Evolutionary conservation across 2,888 invertebrate genomes (phyloP).

Genomic region (Eustalomyia histrio): DNA sequence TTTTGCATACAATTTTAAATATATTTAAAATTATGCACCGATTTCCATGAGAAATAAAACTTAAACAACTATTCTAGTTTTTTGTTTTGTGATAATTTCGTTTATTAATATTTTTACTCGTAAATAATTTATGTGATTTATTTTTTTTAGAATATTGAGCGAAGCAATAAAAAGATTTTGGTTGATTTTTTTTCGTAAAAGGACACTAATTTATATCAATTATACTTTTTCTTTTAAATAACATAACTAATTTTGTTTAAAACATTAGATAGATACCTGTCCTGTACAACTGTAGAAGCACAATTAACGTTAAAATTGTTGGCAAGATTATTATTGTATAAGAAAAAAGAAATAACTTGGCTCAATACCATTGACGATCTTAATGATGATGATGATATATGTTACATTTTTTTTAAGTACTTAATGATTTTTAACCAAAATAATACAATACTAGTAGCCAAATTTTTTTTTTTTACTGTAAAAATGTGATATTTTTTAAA

Average conservation of each 20-base stretch:
- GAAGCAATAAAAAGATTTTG: slow-evolving; percentile 40
- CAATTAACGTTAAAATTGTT: slow-evolving; percentile 52
- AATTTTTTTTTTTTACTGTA: slow-evolving; percentile 25
- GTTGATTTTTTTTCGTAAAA: slow-evolving; percentile 38
- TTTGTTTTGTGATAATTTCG: slow-evolving; percentile 52
- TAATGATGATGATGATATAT: slow-evolving; percentile 26
- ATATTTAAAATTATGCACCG: too few relatives aligned
- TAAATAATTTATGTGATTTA: slow-evolving; percentile 44
- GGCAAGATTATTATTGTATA: slow-evolving; percentile 56
- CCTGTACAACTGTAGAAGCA: slow-evolving; percentile 36
- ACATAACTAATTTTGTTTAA: slow-evolving; percentile 9
- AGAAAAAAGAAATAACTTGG: slow-evolving; percentile 24
- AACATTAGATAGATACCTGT: slow-evolving; percentile 16
- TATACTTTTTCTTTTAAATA: slow-evolving; percentile 18
- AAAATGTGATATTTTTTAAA: slow-evolving; percentile 24
- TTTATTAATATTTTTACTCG: slow-evolving; percentile 61
- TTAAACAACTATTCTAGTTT: slow-evolving; percentile 26
- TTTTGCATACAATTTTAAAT: too few relatives aligned
- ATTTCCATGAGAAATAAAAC: too few relatives aligned
- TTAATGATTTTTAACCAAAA: slow-evolving; percentile 56
- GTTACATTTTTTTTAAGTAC: slow-evolving; percentile 60
- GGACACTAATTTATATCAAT: slow-evolving; percentile 30
- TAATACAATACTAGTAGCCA: slow-evolving; percentile 26
- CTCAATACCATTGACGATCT: slow-evolving; percentile 42
- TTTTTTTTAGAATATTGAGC: slow-evolving; percentile 51